Percentiles rank a stretch among this genome's conserved stretches.
These are phyloP conservation scores for Diacarnus erythraeanus DNA, from an alignment of 37 sponge, comb jelly and placozoan genomes.

Conservation along the genomic window DNA sequence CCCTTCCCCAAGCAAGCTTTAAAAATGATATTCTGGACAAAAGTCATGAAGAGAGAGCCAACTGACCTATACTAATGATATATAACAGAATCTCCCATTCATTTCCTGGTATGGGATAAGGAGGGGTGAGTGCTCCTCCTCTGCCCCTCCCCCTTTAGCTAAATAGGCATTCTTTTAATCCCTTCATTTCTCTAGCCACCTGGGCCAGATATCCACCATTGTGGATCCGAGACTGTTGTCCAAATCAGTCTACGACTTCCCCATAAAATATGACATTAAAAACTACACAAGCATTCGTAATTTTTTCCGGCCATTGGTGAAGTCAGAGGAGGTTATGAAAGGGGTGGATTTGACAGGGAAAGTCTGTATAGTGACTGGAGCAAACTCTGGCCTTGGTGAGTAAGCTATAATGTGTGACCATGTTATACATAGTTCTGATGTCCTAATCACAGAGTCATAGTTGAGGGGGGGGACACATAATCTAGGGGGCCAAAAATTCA, in stretches of 20 bases:
- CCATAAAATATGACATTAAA: constrained; percentile 23
- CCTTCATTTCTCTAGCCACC: constrained; percentile 24
- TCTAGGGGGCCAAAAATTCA: too few species aligned
- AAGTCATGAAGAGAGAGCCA: too few species aligned
- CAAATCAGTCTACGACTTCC: constrained; percentile 31
- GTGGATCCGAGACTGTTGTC: constrained; percentile 67
- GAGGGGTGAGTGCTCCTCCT: too few species aligned
- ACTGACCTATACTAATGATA: too few species aligned
- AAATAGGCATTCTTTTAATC: background rate
- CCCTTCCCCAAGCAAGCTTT: too few species aligned
- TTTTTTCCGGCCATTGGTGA: constrained; percentile 39
- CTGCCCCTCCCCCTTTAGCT: too few species aligned
- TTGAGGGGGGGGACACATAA: too few species aligned
- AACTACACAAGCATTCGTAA: constrained; percentile 25
- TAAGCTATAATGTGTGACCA: background rate
- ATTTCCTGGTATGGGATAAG: too few species aligned
- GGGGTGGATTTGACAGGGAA: constrained; percentile 58
- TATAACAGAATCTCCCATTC: too few species aligned
- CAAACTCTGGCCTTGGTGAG: constrained; percentile 84
- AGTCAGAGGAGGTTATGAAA: constrained; percentile 55
- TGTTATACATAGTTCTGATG: too few species aligned
- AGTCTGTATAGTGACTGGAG: constrained; percentile 83
- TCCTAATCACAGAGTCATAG: too few species aligned
- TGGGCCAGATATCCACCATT: constrained; percentile 34
- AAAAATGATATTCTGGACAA: too few species aligned